These are phyloP conservation scores for Dromiciops gliroides DNA, from an alignment of 2,113 vertebrate genomes.

Conservation along the genomic window DNA sequence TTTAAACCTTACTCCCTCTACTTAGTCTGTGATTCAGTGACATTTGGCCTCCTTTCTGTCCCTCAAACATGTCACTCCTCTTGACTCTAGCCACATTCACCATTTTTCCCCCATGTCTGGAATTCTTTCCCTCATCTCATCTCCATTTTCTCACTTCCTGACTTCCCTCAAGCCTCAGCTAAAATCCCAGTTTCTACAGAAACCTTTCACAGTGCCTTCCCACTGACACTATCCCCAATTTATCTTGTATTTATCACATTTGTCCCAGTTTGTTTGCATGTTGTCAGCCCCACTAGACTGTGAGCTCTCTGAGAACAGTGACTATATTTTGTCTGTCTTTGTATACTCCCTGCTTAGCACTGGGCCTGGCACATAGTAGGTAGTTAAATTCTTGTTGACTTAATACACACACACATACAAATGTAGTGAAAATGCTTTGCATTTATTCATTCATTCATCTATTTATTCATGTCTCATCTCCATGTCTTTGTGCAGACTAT, in stretches of 20 bases:
- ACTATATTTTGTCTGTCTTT: neutral
- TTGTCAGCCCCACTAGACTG: neutral
- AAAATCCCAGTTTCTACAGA: neutral
- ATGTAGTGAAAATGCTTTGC: no score
- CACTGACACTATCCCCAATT: neutral
- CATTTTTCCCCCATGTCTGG: neutral
- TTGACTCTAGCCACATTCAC: neutral
- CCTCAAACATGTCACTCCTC: neutral
- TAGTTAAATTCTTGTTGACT: no score
- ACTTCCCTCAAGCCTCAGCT: neutral
- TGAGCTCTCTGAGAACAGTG: fast-evolving
- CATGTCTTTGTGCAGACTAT: neutral
- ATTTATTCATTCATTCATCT: neutral
- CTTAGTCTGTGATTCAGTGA: neutral
- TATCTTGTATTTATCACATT: neutral
- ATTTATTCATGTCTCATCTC: neutral
- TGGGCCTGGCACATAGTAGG: fast-evolving
- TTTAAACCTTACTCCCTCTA: neutral
- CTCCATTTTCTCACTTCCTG: neutral
- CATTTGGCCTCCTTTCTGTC: neutral
- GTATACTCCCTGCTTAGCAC: fast-evolving
- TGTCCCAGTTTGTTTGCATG: neutral
- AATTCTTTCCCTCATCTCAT: neutral
- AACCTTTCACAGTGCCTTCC: neutral
- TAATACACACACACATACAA: neutral